Evolutionary conservation across 2,888 invertebrate species (phyloP).

Genomic region (Stenodema calcarata): DNA sequence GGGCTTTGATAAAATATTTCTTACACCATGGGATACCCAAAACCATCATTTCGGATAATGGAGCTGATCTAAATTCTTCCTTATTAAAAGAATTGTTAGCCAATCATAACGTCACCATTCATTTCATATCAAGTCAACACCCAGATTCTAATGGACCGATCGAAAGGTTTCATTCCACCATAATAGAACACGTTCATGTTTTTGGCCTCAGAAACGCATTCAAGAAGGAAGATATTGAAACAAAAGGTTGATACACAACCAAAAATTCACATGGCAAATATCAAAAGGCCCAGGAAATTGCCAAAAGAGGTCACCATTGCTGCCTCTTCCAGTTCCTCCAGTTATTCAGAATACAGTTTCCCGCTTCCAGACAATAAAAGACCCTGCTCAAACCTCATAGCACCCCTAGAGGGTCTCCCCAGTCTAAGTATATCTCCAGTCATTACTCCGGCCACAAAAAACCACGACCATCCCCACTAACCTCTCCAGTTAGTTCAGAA

Average conservation of each 20-base stretch:
- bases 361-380: not conserved
- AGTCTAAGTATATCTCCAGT: not conserved
- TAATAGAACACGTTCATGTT: slow-evolving; percentile 20
- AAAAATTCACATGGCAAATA: slow-evolving; percentile 2
- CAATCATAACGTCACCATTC: slow-evolving; percentile 1
- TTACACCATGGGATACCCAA: slow-evolving; percentile 42
- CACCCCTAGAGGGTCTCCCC: not conserved
- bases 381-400: not conserved
- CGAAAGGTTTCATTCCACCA: no score
- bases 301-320: not conserved
- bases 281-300: not conserved
- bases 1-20: slow-evolving; percentile 8
- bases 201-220: not conserved
- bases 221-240: not conserved
- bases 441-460: not conserved
- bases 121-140: no score
- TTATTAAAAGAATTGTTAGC: slow-evolving; percentile 36
- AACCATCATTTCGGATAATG: slow-evolving; percentile 44
- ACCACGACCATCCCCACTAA: not conserved
- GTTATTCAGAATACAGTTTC: not conserved
- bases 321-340: not conserved
- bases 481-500: not conserved
- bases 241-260: slow-evolving; percentile 8
- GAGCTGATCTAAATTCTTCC: slow-evolving; percentile 28
- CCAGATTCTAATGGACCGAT: no score